Evolutionary conservation across 2,113 vertebrate species (phyloP), one percentile per base, ranked within the genome.

Genomic region (Pseudolaguvia tuberculata): DNA sequence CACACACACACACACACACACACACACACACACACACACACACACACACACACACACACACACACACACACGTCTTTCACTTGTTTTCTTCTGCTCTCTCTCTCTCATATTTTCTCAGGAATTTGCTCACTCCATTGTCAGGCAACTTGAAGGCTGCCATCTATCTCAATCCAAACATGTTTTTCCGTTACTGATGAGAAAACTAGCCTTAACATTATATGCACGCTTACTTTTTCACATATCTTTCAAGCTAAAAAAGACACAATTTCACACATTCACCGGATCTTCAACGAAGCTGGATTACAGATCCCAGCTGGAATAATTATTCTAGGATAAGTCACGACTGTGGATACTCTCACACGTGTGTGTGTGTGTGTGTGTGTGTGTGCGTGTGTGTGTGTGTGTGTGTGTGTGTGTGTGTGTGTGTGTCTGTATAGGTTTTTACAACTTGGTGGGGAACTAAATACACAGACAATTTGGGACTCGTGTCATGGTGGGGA

Each of bases 111-210:
- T 21, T 18, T 72, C 21, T 59, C 21, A 58, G 20, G 31, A 70
- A 74, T 77, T 47, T 73, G 70, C 56, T 39, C 25, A 66, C 39
- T 25, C 56, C 27, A 18, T 5, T 69, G 61, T 71, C 59, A 31
- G 29, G 42, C 50, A 76, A 76, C 56, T 51, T 57, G 51, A 76
- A 72, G 51, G 50, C 55, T 62, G 39, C 20, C 70, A 69, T 67
- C 23, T 27, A 39, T 72, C 72, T 67, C 31, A 48, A 15, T 75
- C 45, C 52, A 63, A 70, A 61, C 11, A 56, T 12, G 61, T 50
- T 67, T 29, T 62, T 25, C 63, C n/a, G 9, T 18, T 31, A 53
- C 25, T 20, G 7, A 11, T 17, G 53, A 55, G 51, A 51, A 66
- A 51, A 51, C 67, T 18, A 58, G 13, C 39, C 50, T 56, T 77